Evolutionary conservation across 30 jellyfish, hydroid and myxozoan genomes (phyloP).

Genomic region (Hydra vulgaris): DNA sequence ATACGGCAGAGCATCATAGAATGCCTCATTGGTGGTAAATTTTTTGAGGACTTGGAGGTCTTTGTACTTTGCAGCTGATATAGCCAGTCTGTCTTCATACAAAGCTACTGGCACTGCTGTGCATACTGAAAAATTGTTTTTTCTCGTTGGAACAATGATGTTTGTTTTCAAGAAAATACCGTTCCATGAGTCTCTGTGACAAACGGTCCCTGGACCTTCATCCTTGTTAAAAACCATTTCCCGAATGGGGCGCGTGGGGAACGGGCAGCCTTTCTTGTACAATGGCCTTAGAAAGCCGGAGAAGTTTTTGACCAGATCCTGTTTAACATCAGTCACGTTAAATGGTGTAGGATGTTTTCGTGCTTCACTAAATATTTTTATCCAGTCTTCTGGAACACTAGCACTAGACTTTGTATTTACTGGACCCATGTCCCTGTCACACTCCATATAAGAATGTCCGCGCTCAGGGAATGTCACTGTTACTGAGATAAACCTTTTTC

Average conservation of each 20-base stretch:
- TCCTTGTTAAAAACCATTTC: neutral
- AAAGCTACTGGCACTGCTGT: neutral
- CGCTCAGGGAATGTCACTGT: neutral
- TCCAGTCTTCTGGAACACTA: neutral
- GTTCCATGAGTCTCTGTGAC: neutral
- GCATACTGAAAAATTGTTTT: neutral
- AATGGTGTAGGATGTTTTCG: neutral
- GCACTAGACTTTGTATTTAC: neutral
- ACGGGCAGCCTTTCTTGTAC: neutral
- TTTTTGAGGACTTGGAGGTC: neutral
- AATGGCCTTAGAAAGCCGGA: neutral
- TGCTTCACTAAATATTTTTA: neutral
- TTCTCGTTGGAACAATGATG: neutral
- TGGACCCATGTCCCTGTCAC: neutral
- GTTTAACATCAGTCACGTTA: neutral
- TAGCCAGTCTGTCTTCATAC: neutral
- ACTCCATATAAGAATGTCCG: neutral
- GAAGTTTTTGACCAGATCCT: neutral
- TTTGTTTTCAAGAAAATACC: neutral
- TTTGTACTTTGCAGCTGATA: neutral
- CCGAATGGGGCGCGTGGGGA: neutral
- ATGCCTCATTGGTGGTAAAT: neutral
- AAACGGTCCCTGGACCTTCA: neutral
- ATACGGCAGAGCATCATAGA: neutral
- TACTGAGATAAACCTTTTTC: neutral